phyloP scores from a whole-genome alignment of 1,140 invertebrate species.

The Druon quercuslanigerum region DNA sequence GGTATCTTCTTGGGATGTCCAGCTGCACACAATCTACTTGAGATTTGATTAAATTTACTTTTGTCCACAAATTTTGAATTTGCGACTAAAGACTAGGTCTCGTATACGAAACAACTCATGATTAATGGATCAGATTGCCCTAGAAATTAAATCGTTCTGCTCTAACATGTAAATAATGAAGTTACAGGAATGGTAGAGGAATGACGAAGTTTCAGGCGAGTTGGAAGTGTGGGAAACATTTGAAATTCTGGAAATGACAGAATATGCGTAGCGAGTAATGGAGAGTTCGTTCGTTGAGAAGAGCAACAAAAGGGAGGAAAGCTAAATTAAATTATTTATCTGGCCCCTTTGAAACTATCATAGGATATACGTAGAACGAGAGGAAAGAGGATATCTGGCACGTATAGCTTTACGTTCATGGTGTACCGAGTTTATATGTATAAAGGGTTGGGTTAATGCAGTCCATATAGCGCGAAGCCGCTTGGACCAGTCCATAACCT shows the following conservation, averaged over 20 bases:
- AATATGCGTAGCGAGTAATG: constrained; percentile 2
- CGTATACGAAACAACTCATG: too few species aligned
- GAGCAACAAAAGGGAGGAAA: constrained; percentile 31
- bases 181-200: background rate
- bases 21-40: too few species aligned
- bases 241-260: constrained; percentile 7
- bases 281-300: background rate
- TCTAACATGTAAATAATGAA: background rate
- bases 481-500: constrained; percentile 42
- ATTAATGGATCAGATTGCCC: too few species aligned
- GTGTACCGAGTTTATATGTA: constrained; percentile 38
- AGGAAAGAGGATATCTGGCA: constrained; percentile 41
- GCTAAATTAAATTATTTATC: constrained; percentile 53
- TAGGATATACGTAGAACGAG: constrained; percentile 38
- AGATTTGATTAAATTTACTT: too few species aligned
- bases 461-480: constrained; percentile 35
- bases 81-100: too few species aligned
- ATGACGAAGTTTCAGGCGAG: background rate
- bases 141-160: background rate
- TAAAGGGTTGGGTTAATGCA: constrained; percentile 44
- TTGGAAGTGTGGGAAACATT: constrained; percentile 5
- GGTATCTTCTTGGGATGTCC: too few species aligned
- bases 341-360: constrained; percentile 51
- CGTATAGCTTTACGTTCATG: constrained; percentile 37
- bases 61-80: too few species aligned